Conservation (phyloP, 1,140 invertebrate species). For the Drosophila ogumai region DNA sequence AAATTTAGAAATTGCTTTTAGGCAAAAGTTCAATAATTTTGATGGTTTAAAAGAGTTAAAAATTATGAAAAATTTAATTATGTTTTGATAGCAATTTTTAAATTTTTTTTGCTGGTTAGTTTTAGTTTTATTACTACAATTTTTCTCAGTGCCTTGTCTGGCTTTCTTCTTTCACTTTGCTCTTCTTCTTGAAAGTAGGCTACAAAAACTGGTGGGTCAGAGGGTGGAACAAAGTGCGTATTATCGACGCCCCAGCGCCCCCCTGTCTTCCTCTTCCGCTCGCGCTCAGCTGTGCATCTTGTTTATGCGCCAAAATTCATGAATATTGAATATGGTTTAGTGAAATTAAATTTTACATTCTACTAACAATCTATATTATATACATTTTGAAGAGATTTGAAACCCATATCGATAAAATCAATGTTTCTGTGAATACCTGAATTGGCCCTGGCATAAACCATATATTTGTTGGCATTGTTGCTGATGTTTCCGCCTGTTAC, state of each 20-base stretch:
- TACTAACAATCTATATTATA: no score
- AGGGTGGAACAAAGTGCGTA: conserved; percentile 41
- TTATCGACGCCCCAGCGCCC: conserved; percentile 49
- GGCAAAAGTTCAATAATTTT: no score
- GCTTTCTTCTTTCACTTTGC: conserved; percentile 13
- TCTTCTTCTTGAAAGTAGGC: conserved; percentile 27
- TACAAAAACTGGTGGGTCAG: conserved; percentile 16
- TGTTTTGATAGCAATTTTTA: neutral
- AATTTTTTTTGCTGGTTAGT: neutral
- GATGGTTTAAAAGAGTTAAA: no score
- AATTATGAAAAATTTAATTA: no score
- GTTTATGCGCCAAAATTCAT: conserved; percentile 31
- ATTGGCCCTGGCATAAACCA: neutral
- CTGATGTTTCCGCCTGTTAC: conserved; percentile 24
- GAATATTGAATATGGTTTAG: neutral
- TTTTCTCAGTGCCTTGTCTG: conserved; percentile 10
- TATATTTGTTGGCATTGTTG: conserved; percentile 9
- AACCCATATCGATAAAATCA: no score
- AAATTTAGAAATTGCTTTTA: neutral
- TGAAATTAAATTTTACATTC: no score
- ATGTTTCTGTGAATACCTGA: neutral
- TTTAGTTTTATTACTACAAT: neutral
- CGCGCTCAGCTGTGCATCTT: conserved; percentile 8
- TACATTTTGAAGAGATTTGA: no score
- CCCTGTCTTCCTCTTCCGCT: neutral